Evolutionary conservation across 2,797 vertebrate genomes (phyloP).

Genomic region (Strix occidentalis): DNA sequence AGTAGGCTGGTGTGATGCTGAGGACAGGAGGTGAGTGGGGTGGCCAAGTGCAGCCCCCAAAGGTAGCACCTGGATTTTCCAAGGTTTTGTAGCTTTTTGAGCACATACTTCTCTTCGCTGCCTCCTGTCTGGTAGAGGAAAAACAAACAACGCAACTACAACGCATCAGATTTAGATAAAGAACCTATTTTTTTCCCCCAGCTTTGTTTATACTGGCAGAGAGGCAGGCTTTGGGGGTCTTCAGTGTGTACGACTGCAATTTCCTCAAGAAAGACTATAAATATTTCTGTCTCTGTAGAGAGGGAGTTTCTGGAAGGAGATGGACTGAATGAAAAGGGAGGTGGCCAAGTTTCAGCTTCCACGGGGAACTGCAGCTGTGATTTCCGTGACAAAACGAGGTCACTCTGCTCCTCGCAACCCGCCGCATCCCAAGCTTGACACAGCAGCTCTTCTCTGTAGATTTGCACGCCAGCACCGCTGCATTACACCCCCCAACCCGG

Average conservation of each 20-base stretch:
- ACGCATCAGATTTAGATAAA: not conserved
- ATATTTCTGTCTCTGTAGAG: not conserved
- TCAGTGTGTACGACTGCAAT: not conserved
- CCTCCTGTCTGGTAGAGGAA: not conserved
- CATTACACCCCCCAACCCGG: not conserved
- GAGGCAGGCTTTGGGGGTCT: not conserved
- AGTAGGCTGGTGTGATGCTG: not conserved
- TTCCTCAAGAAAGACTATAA: conserved; percentile 20
- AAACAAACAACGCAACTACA: not conserved
- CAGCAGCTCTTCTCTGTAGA: rapidly evolving
- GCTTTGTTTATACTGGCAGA: not conserved
- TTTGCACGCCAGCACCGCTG: rapidly evolving
- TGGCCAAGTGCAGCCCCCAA: not conserved
- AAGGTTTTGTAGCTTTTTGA: not conserved
- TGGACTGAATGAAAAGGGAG: not conserved
- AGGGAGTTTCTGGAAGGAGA: not conserved
- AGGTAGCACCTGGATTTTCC: not conserved
- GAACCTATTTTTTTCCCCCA: not conserved
- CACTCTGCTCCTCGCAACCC: not conserved
- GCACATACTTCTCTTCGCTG: not conserved
- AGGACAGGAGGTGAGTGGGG: rapidly evolving
- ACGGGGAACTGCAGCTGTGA: not conserved
- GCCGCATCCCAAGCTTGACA: rapidly evolving
- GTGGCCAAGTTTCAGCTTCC: not conserved
- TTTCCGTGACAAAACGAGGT: rapidly evolving